Base-by-base conservation (phyloP, 2,113 vertebrate genomes). In the Alethe castanea region DNA sequence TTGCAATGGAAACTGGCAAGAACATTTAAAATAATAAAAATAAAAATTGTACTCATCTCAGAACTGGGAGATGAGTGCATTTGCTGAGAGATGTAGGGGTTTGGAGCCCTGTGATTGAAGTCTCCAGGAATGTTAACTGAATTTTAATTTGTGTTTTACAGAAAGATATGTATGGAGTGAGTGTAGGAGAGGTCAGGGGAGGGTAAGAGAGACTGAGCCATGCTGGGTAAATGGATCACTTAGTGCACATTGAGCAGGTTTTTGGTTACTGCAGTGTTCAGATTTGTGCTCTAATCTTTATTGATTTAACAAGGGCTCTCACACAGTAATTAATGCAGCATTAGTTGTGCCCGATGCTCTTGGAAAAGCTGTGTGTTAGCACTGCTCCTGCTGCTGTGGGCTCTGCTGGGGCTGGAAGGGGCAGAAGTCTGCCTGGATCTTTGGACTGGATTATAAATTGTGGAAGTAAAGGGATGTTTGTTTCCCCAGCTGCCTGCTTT, bases 1-100 rank as follows among this genome's bases (percentile, higher is more conserved):
- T 90, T 96, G 95, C 86, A 95, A 83, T 96, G 96, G 97, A 97
- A 98, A 97, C 92, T 97, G 94, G 94, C 66, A 91, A 93, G 86
- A 77, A 74, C 90, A 78, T 92, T 76, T 95, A 79, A 81, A 96
- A 94, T 96, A 97, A 96, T 93, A 97, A 94, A 97, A 97, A 93
- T 94, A 96, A 97, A 97, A 94, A 90, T 72, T 64, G 86, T 62
- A 88, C 71, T 86, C 92, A 81, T 96, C 94, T 96, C 88, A 29
- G 92, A 94, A 82, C 65, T 72, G 81, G 95, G 86, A 71, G 94
- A 91, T 92, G 90, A 96, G 90, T 73, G 73, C 29, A 20, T 89
- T 86, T 95, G 86, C 88, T 71, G 90, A 88, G 86, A 93, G 67
- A 45, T 31, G 57, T 60, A 79, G 83, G 65, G 90, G 8, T 86